Base-by-base conservation (phyloP, 2,797 vertebrate species). In the Manis pentadactyla region DNA sequence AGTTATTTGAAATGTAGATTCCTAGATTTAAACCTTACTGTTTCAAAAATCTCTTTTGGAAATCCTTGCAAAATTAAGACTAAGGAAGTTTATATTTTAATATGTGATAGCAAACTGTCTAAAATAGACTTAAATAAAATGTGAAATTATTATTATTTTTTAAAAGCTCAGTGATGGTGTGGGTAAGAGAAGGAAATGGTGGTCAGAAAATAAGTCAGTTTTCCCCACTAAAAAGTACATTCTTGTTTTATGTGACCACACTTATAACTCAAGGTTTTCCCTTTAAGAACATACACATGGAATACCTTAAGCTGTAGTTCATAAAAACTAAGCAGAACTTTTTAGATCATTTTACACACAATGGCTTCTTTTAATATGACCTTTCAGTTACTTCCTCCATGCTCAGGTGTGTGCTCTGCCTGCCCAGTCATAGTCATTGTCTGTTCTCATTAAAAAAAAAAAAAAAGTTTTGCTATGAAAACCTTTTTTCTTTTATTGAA, bases 281-380 rank as follows among this genome's bases (percentile, higher is more conserved):
- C 17, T 69, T 94, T 12, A 78, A 53, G 21, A 84, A 89, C 68
- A 23, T 34, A 61, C 31, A 64, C 23, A 31, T 81, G 27, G 37
- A 92, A 51, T 66, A 73, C 69, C 89, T 42, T 42, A 93, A 79
- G 79, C 55, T 89, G 31, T 86, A 51, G n/a, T 93, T 64, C 61
- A 74, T 90, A 29, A 59, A 74, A 79, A 82, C 51, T 85, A 23
- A 85, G 78, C 19, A 64, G 31, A 57, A 25, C 27, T 31, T 93
- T 87, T 92, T 57, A 31, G 19, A n/a, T 51, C 51, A 18, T 68
- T 73, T 79, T 86, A 31, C 5, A 86, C 51, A 37, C 8, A 18
- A 12, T 87, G 59, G 10, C 8, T 79, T 71, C 49, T 87, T 27
- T 46, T 46, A 46, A 46, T 46, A 46, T 46, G 46, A 46, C 46